Base-by-base conservation (phyloP, 2,113 vertebrate genomes). In the Phycodurus eques region DNA sequence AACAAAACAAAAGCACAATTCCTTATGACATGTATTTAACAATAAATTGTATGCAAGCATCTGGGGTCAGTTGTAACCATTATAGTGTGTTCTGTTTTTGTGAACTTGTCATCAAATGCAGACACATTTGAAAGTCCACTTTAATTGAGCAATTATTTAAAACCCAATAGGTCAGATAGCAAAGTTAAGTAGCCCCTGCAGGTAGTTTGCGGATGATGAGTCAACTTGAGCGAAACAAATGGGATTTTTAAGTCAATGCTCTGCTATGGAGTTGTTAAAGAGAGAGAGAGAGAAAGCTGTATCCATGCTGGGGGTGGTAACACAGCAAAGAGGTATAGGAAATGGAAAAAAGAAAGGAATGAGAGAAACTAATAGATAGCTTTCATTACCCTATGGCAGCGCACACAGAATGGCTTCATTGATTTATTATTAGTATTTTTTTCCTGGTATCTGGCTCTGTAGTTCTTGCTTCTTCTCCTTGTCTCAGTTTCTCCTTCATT, bases 181-280 rank as follows among this genome's bases (percentile, higher is more conserved):
- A 9, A 14, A 68, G 46, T 56, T 33, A 68, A 39, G 35, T 66
- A 70, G 63, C 8, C 46, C 60, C 44, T 74, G 64, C 65, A 72
- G 76, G 79, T 88, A 73, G 71, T 78, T 83, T 88, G 83, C 67
- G 72, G 74, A 85, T 85, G 75, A 83, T 68, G 65, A 44, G 17
- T 13, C 53, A 77, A 74, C 71, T 67, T 76, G 72, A 72, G 79
- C n/a, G 54, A 74, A 81, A 79, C 77, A 83, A 83, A 78, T 83
- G 80, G 71, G 76, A 86, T 82, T 80, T 78, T 81, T 77, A 83
- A 87, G 83, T 80, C 76, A 86, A 60, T 68, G 67, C 80, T 85
- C 75, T 77, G 74, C 82, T 87, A 86, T 88, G 71, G 85, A 83
- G 85, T 87, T 78, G 82, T 88, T 82, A 79, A 80, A 68, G 53